Percentiles rank a stretch among this genome's conserved stretches.
phyloP scores from a whole-genome alignment of 2,888 invertebrate genomes.

The Melinaea marsaeus region DNA sequence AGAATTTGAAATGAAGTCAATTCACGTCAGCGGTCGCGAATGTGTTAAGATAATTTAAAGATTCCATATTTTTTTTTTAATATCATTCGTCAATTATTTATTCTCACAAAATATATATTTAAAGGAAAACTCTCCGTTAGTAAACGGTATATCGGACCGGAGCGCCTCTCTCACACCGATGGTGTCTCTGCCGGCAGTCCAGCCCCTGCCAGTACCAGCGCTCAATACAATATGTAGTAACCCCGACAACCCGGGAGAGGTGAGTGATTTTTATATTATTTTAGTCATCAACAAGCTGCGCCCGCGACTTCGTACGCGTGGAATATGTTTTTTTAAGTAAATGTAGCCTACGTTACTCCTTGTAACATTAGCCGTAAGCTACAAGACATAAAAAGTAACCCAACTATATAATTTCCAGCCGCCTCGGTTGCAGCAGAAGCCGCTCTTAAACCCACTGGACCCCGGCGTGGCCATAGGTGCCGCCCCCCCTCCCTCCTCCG shows the following conservation, averaged over 20 bases:
- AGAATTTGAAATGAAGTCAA: too few species aligned
- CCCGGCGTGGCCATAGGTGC: conserved; percentile 42
- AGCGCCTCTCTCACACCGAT: conserved; percentile 7
- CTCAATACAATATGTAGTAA: conserved; percentile 1
- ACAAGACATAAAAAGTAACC: too few species aligned
- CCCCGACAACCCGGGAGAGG: conserved; percentile 10
- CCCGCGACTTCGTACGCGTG: too few species aligned
- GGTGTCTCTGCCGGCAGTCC: conserved; percentile 1
- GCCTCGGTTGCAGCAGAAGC: conserved; percentile 61
- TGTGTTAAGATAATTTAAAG: too few species aligned
- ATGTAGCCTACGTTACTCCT: too few species aligned
- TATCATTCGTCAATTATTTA: too few species aligned
- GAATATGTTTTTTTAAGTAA: too few species aligned
- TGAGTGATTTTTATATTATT: background rate
- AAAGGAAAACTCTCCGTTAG: conserved; percentile 37
- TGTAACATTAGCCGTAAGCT: too few species aligned
- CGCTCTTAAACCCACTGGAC: conserved; percentile 63
- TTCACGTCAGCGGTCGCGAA: too few species aligned
- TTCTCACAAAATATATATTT: background rate
- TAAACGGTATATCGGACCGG: conserved; percentile 55
- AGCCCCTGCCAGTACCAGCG: conserved; percentile 11
- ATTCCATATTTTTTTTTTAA: too few species aligned
- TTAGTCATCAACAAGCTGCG: too few species aligned
- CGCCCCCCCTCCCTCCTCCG: conserved; percentile 64
- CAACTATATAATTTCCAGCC: conserved; percentile 38